Conservation (phyloP, 1,140 invertebrate species). For the Drosophila kanapiae region DNA sequence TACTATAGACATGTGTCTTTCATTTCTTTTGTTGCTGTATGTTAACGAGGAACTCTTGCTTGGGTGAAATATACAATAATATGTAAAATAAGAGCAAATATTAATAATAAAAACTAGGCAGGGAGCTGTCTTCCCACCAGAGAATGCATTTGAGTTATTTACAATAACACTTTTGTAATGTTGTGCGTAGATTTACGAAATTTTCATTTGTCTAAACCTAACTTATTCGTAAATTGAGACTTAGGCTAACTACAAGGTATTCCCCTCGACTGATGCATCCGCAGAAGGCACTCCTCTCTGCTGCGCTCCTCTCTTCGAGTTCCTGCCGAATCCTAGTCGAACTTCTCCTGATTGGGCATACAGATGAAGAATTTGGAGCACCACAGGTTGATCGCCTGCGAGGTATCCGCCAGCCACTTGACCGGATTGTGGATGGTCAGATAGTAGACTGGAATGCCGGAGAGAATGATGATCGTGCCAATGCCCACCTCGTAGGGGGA, state of each 20-base stretch:
- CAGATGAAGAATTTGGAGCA: slow-evolving; percentile 92
- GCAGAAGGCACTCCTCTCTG: slow-evolving; percentile 63
- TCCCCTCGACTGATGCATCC: slow-evolving; percentile 20
- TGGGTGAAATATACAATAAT: slow-evolving; percentile 34
- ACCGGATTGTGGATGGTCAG: slow-evolving; percentile 92
- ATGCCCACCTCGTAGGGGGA: slow-evolving; percentile 93
- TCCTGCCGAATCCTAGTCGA: slow-evolving; percentile 60
- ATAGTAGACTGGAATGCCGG: slow-evolving; percentile 94
- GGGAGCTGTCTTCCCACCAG: slow-evolving; percentile 21
- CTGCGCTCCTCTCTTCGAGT: slow-evolving; percentile 45
- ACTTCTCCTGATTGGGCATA: slow-evolving; percentile 87
- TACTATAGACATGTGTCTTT: slow-evolving; percentile 12
- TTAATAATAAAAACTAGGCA: slow-evolving; percentile 9
- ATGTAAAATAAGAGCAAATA: slow-evolving; percentile 24
- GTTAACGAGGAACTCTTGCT: slow-evolving; percentile 42
- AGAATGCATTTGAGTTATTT: slow-evolving; percentile 61
- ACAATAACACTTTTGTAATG: slow-evolving; percentile 57
- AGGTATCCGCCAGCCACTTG: slow-evolving; percentile 86
- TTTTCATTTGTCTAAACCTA: slow-evolving; percentile 17
- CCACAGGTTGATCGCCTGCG: slow-evolving; percentile 88
- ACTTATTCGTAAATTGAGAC: slow-evolving; percentile 45
- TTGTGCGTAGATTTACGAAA: slow-evolving; percentile 40
- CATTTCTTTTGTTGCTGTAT: slow-evolving; percentile 11
- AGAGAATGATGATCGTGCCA: slow-evolving; percentile 92
- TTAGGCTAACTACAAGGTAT: slow-evolving; percentile 57